Percentiles rank a stretch among this genome's conserved stretches.
phyloP scores from a whole-genome alignment of 2,113 vertebrate species.

The Macroglossus sobrinus region DNA sequence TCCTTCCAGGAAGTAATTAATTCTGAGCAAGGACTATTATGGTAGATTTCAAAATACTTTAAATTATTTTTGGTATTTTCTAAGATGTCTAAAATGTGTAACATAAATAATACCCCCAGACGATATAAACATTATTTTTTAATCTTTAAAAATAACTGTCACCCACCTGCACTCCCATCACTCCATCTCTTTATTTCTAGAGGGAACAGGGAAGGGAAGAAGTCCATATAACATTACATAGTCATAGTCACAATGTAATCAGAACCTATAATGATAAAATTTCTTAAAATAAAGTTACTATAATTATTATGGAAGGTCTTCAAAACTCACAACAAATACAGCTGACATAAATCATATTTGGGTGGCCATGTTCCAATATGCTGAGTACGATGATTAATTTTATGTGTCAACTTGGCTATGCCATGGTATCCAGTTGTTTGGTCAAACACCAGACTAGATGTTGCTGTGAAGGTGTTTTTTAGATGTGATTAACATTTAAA shows the following conservation, averaged over 20 bases:
- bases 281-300: not conserved
- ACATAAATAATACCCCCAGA: not conserved
- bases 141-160: slow-evolving; percentile 20
- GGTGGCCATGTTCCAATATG: not conserved
- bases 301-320: not conserved
- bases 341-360: not conserved
- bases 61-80: slow-evolving; percentile 2
- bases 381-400: not conserved
- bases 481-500: slow-evolving; percentile 14
- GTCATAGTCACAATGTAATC: not conserved
- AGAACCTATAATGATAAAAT: not conserved
- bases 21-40: not conserved
- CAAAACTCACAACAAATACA: not conserved
- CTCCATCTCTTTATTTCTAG: not conserved
- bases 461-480: not conserved
- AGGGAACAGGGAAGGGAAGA: not conserved
- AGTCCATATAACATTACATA: not conserved
- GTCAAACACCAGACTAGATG: not conserved
- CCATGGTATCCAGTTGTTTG: not conserved
- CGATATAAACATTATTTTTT: not conserved
- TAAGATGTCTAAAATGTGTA: not conserved
- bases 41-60: slow-evolving; percentile 26
- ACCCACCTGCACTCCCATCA: not conserved
- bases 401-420: not conserved
- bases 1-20: not conserved